A percentile compares a stretch with the other conserved stretches of the same genome.
These are phyloP conservation scores for Protobothrops mucrosquamatus DNA, from an alignment of 2,113 vertebrate genomes.

Conservation along the genomic window DNA sequence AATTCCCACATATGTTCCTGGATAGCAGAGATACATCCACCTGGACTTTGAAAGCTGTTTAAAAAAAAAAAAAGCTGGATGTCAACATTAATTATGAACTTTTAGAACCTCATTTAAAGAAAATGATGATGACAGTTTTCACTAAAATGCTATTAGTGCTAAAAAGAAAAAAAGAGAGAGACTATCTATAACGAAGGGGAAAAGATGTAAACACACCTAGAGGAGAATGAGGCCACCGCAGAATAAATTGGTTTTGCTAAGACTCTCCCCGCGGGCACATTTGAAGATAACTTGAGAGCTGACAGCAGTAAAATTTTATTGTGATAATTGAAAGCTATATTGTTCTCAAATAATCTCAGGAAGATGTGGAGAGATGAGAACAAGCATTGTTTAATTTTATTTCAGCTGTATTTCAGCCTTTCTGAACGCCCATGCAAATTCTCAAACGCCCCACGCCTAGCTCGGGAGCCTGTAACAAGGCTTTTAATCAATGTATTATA, in stretches of 20 bases:
- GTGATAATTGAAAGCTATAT: slow-evolving; percentile 38
- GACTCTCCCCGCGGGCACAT: slow-evolving; percentile 36
- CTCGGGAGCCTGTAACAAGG: slow-evolving; percentile 73
- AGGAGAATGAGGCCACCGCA: not conserved
- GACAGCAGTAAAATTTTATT: slow-evolving; percentile 32
- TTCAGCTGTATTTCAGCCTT: slow-evolving; percentile 48
- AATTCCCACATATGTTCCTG: not conserved
- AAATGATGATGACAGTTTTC: slow-evolving; percentile 31
- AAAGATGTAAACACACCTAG: not conserved
- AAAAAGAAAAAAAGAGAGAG: not conserved
- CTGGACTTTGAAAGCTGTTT: not conserved
- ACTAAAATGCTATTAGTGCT: slow-evolving; percentile 29
- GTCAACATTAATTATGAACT: slow-evolving; percentile 28
- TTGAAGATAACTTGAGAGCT: slow-evolving; percentile 36
- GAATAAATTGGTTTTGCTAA: slow-evolving; percentile 20
- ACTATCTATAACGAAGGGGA: slow-evolving; percentile 5
- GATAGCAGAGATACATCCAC: not conserved
- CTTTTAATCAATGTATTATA: slow-evolving; percentile 89
- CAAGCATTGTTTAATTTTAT: slow-evolving; percentile 24
- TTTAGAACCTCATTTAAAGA: slow-evolving; percentile 23
- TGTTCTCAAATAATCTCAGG: slow-evolving; percentile 39
- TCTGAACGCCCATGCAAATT: slow-evolving; percentile 76
- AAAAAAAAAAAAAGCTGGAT: not conserved
- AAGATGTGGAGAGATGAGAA: slow-evolving; percentile 45
- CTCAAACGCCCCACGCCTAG: slow-evolving; percentile 72